These are phyloP conservation scores for Scaptomyza montana DNA, from an alignment of 1,140 invertebrate genomes.

Conservation along the genomic window DNA sequence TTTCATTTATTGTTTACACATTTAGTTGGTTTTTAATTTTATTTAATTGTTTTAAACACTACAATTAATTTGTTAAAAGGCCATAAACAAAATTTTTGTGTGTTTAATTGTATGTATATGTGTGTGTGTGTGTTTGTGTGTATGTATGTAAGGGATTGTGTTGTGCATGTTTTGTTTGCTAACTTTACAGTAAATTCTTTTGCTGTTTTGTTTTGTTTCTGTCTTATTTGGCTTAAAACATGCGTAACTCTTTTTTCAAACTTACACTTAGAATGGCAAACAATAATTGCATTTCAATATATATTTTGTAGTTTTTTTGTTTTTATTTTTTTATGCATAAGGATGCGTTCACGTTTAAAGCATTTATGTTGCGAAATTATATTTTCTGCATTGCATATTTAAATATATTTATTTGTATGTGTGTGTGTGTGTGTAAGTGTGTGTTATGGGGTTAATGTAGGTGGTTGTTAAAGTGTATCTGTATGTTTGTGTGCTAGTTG, in stretches of 20 bases:
- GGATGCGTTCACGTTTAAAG: conserved; percentile 4
- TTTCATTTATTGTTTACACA: conserved; percentile 19
- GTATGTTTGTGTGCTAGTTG: conserved; percentile 15
- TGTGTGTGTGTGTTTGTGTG: conserved; percentile 11
- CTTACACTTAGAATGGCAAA: conserved; percentile 54
- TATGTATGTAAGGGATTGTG: neutral
- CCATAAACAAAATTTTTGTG: conserved; percentile 52
- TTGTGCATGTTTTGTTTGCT: conserved; percentile 5
- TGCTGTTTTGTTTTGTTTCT: neutral
- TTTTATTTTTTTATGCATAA: neutral
- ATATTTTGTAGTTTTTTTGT: conserved; percentile 8
- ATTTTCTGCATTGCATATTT: conserved; percentile 7
- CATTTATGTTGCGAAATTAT: conserved; percentile 36
- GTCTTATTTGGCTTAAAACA: neutral
- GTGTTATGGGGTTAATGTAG: conserved; percentile 4
- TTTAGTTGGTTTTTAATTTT: conserved; percentile 47
- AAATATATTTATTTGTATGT: neutral
- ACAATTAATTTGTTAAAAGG: conserved; percentile 60
- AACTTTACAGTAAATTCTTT: conserved; percentile 10
- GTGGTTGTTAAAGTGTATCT: neutral
- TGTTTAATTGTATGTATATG: conserved; percentile 15
- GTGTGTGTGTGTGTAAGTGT: conserved; percentile 6
- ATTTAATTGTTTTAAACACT: conserved; percentile 56
- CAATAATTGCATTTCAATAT: conserved; percentile 34
- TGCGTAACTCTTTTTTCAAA: conserved; percentile 27